These are phyloP conservation scores for Prorops nasuta DNA, from an alignment of 1,140 invertebrate genomes.

Conservation along the genomic window DNA sequence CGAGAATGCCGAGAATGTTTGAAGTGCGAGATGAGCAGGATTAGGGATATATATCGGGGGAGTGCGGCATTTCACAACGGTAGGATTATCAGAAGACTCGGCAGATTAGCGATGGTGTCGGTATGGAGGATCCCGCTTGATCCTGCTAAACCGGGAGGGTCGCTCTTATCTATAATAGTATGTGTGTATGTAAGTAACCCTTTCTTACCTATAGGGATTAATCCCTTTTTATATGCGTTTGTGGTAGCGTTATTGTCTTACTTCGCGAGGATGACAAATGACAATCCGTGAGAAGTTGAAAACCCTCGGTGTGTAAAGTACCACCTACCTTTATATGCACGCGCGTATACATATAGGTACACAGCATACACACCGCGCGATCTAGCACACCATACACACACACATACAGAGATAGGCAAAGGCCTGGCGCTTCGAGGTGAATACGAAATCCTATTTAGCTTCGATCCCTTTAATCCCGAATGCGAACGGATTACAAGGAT, in stretches of 20 bases:
- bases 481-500: not conserved
- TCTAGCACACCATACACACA: too few species aligned
- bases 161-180: not conserved
- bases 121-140: not conserved
- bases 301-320: too few species aligned
- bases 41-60: not conserved
- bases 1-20: too few species aligned
- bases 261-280: conserved; percentile 19
- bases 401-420: too few species aligned
- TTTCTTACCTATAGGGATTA: conserved; percentile 16
- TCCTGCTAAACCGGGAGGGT: not conserved
- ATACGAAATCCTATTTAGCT: not conserved
- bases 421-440: not conserved
- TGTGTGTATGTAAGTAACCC: not conserved
- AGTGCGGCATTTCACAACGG: not conserved
- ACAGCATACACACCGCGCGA: too few species aligned
- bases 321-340: too few species aligned
- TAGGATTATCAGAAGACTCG: not conserved
- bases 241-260: conserved; percentile 14
- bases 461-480: not conserved
- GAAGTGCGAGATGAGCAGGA: not conserved
- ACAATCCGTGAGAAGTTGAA: too few species aligned
- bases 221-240: conserved; percentile 16
- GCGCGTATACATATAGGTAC: too few species aligned
- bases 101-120: not conserved